Base-by-base conservation (phyloP, 1,140 invertebrate species). In the Drosophila sturtevanti region DNA sequence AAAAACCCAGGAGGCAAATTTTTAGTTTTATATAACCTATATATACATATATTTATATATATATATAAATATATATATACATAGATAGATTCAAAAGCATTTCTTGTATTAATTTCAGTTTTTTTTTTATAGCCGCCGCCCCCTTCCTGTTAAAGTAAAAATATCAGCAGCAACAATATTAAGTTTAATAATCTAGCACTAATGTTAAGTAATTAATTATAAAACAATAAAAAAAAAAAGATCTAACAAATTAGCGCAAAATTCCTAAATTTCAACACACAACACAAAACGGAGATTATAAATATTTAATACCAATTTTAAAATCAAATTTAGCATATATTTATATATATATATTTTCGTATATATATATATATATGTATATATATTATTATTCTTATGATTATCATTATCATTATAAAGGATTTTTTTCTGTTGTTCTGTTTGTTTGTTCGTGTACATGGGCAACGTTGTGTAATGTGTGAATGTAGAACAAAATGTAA, bases 101-200 rank as follows among this genome's bases (percentile, higher is more conserved):
- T 77, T 85, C 37, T 72, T 66, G 60, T 74, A 61, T 63, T 75
- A 63, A 66, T 69, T 75, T 78, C 75, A 61, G 41, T 72, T 68
- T 68, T 72, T 68, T 68, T 72, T 65, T 16, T 65, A 71, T 67
- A 52, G 81, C 31, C 62, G 48, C 27, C 27, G 55, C 55, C 61
- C 61, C 69, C 67, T 74, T 69, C 77, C 37, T 44, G 22, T 41
- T 38, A 79, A 62, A 24, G 14, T 51, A 38, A 79, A 78, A 78
- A 82, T 86, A 86, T 78, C 81, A 85, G 51, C 37, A 80, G 64
- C 68, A 62, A 34, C n/a, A 63, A 35, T 75, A 89, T 89, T 89
- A 89, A 89, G 84, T 63, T 63, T 89, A 64, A 80, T 89, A 89
- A 84, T 80, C 69, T 89, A 89, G 85, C 84, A 79, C 73, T 89